A percentile compares a stretch with the other conserved stretches of the same genome.
Conservation (phyloP, 1,140 invertebrate genomes). For the Nixonia krombeini region DNA sequence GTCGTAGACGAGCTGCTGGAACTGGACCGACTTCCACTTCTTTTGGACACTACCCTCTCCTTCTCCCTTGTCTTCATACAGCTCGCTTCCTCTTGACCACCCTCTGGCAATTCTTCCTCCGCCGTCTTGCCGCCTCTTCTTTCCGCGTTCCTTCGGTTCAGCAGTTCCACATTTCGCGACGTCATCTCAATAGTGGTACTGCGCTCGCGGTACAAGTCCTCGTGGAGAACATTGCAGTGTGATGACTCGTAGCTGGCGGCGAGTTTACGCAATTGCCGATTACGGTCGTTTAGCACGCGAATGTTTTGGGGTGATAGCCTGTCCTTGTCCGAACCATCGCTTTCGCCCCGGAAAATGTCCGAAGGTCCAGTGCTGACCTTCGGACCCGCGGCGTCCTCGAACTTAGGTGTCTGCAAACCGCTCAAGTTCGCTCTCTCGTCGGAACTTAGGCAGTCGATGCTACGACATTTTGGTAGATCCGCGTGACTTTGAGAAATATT, state of each 20-base stretch:
- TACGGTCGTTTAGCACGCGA: slow-evolving; percentile 64
- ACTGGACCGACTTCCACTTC: slow-evolving; percentile 60
- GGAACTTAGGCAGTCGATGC: slow-evolving; percentile 5
- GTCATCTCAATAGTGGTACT: slow-evolving; percentile 69
- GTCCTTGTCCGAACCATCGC: slow-evolving; percentile 47
- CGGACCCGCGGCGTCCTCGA: not conserved
- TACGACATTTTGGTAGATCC: not conserved
- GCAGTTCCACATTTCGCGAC: slow-evolving; percentile 65
- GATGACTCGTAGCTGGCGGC: slow-evolving; percentile 60
- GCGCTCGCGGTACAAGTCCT: slow-evolving; percentile 62
- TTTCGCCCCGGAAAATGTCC: slow-evolving; percentile 31
- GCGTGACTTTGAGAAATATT: slow-evolving; percentile 41
- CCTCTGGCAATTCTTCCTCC: slow-evolving; percentile 26
- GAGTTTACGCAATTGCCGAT: slow-evolving; percentile 61
- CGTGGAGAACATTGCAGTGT: slow-evolving; percentile 20
- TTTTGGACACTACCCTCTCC: slow-evolving; percentile 49
- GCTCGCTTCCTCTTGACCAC: too few relatives aligned
- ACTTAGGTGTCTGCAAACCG: too few relatives aligned
- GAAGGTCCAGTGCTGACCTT: not conserved
- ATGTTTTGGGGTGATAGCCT: slow-evolving; percentile 65
- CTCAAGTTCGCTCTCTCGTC: too few relatives aligned
- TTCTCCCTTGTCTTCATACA: slow-evolving; percentile 10
- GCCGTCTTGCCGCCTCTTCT: slow-evolving; percentile 35
- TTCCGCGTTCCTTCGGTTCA: slow-evolving; percentile 64
- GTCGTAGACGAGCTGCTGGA: slow-evolving; percentile 55